A percentile compares a stretch with the other conserved stretches of the same genome.
phyloP scores from a whole-genome alignment of 2,888 invertebrate genomes.

The Criorhina ranunculi region DNA sequence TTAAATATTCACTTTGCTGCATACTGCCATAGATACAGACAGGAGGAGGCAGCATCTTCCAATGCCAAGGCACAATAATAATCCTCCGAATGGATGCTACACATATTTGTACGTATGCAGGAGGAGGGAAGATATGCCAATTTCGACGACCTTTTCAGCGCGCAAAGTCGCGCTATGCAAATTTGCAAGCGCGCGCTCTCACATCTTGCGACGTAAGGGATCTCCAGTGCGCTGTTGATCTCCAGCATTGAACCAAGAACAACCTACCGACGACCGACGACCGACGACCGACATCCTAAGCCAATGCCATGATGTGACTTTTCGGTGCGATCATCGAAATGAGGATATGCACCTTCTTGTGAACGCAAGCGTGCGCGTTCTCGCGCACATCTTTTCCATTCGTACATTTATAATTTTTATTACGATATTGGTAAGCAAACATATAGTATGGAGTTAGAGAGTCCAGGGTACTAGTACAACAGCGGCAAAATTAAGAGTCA shows the following conservation, averaged over 20 bases:
- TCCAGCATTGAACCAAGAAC: slow-evolving; percentile 51
- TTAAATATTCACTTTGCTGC: slow-evolving; percentile 62
- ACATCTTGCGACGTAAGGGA: slow-evolving; percentile 38
- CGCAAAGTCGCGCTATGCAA: slow-evolving; percentile 71
- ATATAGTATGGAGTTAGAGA: slow-evolving; percentile 18
- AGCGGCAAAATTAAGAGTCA: slow-evolving; percentile 65
- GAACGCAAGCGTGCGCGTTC: slow-evolving; percentile 49
- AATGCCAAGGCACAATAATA: slow-evolving; percentile 69
- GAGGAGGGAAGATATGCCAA: slow-evolving; percentile 67
- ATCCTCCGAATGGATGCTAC: slow-evolving; percentile 54
- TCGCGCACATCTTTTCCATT: slow-evolving; percentile 53
- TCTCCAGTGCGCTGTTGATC: slow-evolving; percentile 30
- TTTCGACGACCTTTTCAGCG: slow-evolving; percentile 73
- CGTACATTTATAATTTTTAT: slow-evolving; percentile 74
- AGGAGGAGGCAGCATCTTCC: slow-evolving; percentile 31
- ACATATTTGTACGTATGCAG: slow-evolving; percentile 50
- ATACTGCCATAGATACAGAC: slow-evolving; percentile 24
- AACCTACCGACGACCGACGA: no score
- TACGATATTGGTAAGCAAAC: slow-evolving; percentile 59
- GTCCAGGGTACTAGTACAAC: slow-evolving; percentile 39
- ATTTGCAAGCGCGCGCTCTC: slow-evolving; percentile 63
- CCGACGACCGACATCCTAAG: slow-evolving; percentile 48
- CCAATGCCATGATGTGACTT: slow-evolving; percentile 57
- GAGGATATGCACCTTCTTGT: slow-evolving; percentile 62
- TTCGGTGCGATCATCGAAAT: slow-evolving; percentile 62